phyloP scores from a whole-genome alignment of 2,113 vertebrate species.

The Psilopogon haemacephalus region DNA sequence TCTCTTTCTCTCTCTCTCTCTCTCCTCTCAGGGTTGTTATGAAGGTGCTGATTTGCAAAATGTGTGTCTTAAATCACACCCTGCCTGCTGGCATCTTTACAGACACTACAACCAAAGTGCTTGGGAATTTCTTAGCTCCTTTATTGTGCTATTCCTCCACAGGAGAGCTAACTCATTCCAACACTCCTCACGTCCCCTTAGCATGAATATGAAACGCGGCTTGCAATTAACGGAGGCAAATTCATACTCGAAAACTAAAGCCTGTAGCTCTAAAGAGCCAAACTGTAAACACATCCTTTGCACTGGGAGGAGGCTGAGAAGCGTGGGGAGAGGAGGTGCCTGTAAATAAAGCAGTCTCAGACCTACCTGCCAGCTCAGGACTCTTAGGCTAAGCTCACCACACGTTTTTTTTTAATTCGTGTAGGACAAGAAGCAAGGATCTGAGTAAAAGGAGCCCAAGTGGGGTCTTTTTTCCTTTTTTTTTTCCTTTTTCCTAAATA shows the following conservation, averaged over 20 bases:
- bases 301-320: neutral
- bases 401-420: neutral
- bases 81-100: neutral
- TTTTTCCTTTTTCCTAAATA: rapidly evolving
- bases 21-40: neutral
- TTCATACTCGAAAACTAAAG: neutral
- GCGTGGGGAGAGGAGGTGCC: neutral
- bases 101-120: neutral
- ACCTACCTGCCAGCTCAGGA: neutral
- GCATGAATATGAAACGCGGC: conserved; percentile 19
- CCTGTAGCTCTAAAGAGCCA: neutral
- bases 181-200: neutral
- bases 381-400: neutral
- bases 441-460: neutral
- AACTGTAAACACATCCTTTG: neutral
- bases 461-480: too few relatives aligned
- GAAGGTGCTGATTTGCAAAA: conserved; percentile 19
- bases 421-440: rapidly evolving
- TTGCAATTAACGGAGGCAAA: neutral
- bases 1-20: neutral
- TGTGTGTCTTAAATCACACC: neutral
- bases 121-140: neutral
- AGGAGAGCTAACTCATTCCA: neutral
- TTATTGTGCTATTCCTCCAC: neutral
- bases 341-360: neutral